These are phyloP conservation scores for Euwallacea fornicatus DNA, from an alignment of 1,140 invertebrate genomes.

Conservation along the genomic window DNA sequence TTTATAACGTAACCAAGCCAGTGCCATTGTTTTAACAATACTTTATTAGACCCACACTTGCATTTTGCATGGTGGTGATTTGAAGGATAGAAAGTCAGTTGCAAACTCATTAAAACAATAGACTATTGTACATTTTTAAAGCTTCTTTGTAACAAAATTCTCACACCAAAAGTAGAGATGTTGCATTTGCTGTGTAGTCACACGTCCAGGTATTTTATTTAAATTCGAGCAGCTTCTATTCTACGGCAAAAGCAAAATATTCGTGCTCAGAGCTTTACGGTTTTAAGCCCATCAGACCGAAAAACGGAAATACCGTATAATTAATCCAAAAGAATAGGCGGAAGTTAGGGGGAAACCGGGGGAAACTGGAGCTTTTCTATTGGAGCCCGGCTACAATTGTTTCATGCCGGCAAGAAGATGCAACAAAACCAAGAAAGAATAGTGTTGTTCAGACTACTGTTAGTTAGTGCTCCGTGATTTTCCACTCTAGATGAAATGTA, in stretches of 20 bases:
- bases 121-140: too few species aligned
- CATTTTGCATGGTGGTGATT: too few species aligned
- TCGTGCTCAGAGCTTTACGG: not conserved
- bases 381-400: slow-evolving; percentile 39
- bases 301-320: slow-evolving; percentile 48
- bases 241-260: slow-evolving; percentile 6
- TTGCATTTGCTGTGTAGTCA: not conserved
- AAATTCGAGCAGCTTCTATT: not conserved
- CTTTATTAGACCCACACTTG: too few species aligned
- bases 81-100: too few species aligned
- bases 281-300: slow-evolving; percentile 37
- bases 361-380: slow-evolving; percentile 12
- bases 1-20: too few species aligned
- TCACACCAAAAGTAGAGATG: too few species aligned
- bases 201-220: not conserved
- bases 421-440: slow-evolving; percentile 7
- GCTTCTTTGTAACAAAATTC: too few species aligned
- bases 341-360: slow-evolving; percentile 39
- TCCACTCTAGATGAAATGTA: too few species aligned
- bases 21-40: too few species aligned
- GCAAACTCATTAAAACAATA: too few species aligned
- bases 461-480: too few species aligned
- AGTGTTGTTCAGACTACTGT: not conserved
- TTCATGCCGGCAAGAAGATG: slow-evolving; percentile 39
- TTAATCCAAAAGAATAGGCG: slow-evolving; percentile 49